Evolutionary conservation across 2,113 vertebrate species (phyloP).

Genomic region (Madoqua kirkii): DNA sequence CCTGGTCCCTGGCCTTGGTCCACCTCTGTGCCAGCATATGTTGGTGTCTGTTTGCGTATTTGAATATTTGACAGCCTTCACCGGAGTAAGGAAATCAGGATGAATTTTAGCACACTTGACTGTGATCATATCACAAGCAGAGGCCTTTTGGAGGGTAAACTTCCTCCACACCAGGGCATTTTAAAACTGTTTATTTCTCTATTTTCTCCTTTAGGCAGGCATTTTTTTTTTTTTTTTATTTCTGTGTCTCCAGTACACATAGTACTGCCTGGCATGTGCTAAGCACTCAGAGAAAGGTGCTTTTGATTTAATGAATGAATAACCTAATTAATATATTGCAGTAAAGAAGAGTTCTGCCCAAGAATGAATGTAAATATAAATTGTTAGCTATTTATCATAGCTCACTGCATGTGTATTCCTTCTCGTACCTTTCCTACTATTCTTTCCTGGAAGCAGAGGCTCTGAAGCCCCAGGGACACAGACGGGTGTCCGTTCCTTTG

Average conservation of each 20-base stretch:
- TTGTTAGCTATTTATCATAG: too few relatives aligned
- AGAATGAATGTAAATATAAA: background rate
- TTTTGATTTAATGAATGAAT: background rate
- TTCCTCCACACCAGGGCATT: background rate
- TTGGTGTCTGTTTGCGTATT: background rate
- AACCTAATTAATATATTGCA: background rate
- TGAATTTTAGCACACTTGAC: rapidly evolving
- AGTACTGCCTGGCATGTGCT: background rate
- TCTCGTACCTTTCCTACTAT: background rate
- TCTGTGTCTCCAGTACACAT: too few relatives aligned
- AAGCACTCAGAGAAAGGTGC: background rate
- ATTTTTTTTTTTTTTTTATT: background rate
- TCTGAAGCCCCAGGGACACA: background rate
- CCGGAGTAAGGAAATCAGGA: background rate
- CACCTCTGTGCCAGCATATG: rapidly evolving
- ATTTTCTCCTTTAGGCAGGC: background rate
- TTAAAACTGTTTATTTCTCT: background rate
- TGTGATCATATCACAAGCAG: background rate
- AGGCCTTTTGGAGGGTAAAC: background rate
- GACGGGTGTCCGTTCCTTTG: background rate
- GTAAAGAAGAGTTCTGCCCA: background rate
- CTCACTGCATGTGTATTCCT: rapidly evolving
- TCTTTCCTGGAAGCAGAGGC: background rate
- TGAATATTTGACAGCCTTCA: background rate
- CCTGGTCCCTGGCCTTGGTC: background rate